These are phyloP conservation scores for Micrastur ruficollis DNA, from an alignment of 2,797 vertebrate species.

Conservation along the genomic window DNA sequence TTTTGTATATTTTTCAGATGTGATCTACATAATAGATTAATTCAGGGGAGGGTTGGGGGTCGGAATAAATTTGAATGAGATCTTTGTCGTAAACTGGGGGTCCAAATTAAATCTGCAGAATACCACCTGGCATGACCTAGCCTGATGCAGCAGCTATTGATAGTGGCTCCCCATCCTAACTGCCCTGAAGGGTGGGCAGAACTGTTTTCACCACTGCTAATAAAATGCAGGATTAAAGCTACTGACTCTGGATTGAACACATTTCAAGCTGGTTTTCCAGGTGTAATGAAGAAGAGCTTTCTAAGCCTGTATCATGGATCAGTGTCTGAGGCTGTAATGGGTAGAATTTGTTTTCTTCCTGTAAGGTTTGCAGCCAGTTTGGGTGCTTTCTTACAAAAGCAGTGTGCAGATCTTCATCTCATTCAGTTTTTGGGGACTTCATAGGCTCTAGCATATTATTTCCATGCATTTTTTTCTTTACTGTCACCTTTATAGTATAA, in stretches of 20 bases:
- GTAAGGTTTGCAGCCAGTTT: not conserved
- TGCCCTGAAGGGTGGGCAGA: not conserved
- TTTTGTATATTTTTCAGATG: not conserved
- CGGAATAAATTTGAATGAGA: not conserved
- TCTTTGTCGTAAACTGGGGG: not conserved
- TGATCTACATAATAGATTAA: not conserved
- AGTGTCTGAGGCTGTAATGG: not conserved
- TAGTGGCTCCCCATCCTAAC: not conserved
- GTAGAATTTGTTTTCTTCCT: not conserved
- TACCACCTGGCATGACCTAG: rapidly evolving
- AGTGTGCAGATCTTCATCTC: not conserved
- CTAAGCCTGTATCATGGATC: not conserved
- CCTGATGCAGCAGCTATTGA: not conserved
- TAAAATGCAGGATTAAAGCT: not conserved
- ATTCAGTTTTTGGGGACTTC: not conserved
- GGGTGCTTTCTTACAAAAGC: not conserved
- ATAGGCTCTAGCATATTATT: not conserved
- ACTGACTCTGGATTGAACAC: not conserved
- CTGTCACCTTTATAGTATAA: not conserved
- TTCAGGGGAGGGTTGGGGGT: not conserved
- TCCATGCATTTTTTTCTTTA: rapidly evolving
- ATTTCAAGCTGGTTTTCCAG: not conserved
- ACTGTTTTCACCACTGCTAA: not conserved
- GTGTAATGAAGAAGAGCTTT: not conserved
- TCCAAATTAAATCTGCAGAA: not conserved